Conservation (phyloP, 2,797 vertebrate genomes). For the Botia kubotai region DNA sequence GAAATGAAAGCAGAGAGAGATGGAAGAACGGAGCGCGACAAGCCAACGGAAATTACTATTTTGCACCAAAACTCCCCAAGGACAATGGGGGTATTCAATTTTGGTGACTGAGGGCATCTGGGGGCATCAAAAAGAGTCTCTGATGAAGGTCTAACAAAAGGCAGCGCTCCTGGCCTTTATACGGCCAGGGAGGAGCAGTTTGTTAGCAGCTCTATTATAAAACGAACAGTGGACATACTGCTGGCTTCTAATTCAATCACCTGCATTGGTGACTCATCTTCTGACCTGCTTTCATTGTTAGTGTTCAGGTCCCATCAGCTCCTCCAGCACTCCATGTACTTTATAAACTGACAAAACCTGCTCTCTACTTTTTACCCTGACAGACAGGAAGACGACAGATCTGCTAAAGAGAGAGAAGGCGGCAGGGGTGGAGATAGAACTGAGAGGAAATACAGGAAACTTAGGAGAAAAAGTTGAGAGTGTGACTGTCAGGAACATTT, state of each 20-base stretch:
- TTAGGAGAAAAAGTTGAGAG: constrained; percentile 5
- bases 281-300: constrained; percentile 66
- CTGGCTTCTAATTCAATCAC: constrained; percentile 71
- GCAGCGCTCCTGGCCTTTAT: constrained; percentile 66
- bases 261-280: constrained; percentile 63
- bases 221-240: constrained; percentile 63
- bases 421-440: background rate
- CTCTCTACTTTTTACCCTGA: constrained; percentile 38
- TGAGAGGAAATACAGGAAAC: constrained; percentile 2
- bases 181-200: constrained; percentile 62
- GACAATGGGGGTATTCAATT: constrained; percentile 59
- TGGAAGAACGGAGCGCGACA: constrained; percentile 29
- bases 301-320: constrained; percentile 49
- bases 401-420: constrained; percentile 6
- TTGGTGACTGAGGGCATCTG: constrained; percentile 57
- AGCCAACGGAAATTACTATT: constrained; percentile 62
- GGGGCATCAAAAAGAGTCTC: constrained; percentile 47
- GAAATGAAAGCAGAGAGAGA: constrained; percentile 31
- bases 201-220: constrained; percentile 68
- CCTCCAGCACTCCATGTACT: constrained; percentile 25
- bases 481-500: constrained; percentile 35
- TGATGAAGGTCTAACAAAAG: constrained; percentile 66
- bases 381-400: background rate
- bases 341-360: constrained; percentile 42
- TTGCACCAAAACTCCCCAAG: constrained; percentile 60